Evolutionary conservation across 2,888 invertebrate genomes (phyloP).

Genomic region (Lasius fuliginosus): DNA sequence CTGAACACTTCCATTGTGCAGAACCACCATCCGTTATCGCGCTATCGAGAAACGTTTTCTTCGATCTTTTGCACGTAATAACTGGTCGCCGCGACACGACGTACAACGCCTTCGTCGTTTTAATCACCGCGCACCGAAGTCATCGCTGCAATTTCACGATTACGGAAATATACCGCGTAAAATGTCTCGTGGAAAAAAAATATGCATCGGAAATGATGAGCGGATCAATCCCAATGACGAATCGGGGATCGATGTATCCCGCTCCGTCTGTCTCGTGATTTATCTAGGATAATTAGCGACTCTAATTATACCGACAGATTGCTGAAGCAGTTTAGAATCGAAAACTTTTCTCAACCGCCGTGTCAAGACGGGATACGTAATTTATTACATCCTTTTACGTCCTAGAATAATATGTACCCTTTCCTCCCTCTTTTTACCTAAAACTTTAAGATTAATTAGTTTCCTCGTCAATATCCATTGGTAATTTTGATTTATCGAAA

Average conservation of each 20-base stretch:
- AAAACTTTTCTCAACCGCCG: neutral
- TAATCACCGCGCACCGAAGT: conserved; percentile 32
- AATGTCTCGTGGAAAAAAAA: conserved; percentile 39
- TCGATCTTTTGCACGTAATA: conserved; percentile 24
- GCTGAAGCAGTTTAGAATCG: neutral
- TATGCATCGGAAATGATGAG: conserved; percentile 21
- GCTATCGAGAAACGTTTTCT: conserved; percentile 32
- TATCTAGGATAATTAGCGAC: neutral
- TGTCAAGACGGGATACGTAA: neutral
- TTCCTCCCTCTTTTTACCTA: neutral
- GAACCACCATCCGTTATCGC: neutral
- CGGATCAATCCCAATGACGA: conserved; percentile 15
- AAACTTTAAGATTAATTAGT: neutral
- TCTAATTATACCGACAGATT: neutral
- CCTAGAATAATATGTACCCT: neutral
- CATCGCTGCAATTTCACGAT: neutral
- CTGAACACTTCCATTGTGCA: neutral
- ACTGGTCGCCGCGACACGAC: conserved; percentile 1
- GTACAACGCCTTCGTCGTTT: conserved; percentile 19
- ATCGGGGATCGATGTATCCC: conserved; percentile 12
- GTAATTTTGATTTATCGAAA: conserved; percentile 17
- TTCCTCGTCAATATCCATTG: neutral
- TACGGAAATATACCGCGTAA: neutral
- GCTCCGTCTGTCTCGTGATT: neutral
- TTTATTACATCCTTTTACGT: neutral